Evolutionary conservation across 2,797 vertebrate species (phyloP), one percentile per base, ranked within the genome.

Genomic region (Microcaecilia unicolor): DNA sequence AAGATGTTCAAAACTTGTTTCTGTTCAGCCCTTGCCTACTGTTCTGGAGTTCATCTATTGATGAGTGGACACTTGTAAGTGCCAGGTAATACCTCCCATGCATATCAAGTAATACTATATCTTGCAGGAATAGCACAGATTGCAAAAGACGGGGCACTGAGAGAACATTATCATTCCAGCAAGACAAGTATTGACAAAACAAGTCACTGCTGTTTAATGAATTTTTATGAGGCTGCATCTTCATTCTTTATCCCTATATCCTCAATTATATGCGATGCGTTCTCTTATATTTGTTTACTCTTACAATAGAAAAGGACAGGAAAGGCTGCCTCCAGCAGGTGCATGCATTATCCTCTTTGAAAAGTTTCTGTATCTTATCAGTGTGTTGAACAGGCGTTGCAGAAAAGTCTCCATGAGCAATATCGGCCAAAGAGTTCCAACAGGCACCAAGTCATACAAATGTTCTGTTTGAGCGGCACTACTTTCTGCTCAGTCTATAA

Each of bases 111-210:
- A 16, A 40, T 44, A 48, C 33, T 6, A 26, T 31, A 28, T 29
- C 24, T 47, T 45, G 40, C 33, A 48, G 35, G 3, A 10, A 22
- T 55, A 50, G 47, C 51, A 48, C 22, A 28, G 19, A 21, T 4
- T n/a, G 63, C 38, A 37, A 50, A 53, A 67, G 46, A 43, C 59
- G 41, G 10, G 33, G 20, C 22, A 6, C 8, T 32, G 37, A n/a
- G 54, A 59, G 52, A 61, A 56, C 36, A 43, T 59, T 54, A 59
- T 51, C 57, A 55, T 61, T 47, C 32, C 33, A 49, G 42, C 29
- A 27, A 45, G 43, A 53, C 50, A 49, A 34, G 37, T 37, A 48
- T 44, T 49, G 51, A 55, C 52, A 63, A 40, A 28, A 48, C 30
- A 64, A 61, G 48, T 45, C 36, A 43, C 47, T 39, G 31, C 13